phyloP scores from a whole-genome alignment of 1,140 invertebrate genomes.

The Penaeus indicus region DNA sequence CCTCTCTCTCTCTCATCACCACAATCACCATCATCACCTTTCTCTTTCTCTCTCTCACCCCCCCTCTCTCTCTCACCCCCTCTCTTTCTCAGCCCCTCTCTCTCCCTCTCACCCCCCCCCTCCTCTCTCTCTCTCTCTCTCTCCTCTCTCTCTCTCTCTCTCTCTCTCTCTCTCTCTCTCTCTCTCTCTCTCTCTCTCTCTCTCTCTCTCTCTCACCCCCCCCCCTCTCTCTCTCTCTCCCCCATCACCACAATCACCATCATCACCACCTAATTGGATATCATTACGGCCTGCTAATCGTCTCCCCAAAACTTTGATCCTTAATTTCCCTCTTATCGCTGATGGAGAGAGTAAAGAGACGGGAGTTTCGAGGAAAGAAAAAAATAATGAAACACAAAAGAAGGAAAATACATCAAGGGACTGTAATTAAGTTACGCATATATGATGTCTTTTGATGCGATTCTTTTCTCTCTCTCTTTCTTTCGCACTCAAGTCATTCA shows the following conservation, averaged over 20 bases:
- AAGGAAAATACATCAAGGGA: not conserved
- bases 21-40: not conserved
- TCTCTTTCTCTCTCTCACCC: not conserved
- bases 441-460: not conserved
- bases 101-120: not conserved
- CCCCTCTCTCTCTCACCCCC: not conserved
- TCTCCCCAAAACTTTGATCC: not conserved
- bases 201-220: too few species aligned
- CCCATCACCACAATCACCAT: not conserved
- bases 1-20: not conserved
- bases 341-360: not conserved
- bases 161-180: too few species aligned
- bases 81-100: not conserved
- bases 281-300: too few species aligned
- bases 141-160: too few species aligned
- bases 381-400: not conserved
- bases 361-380: not conserved
- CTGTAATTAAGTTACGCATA: not conserved
- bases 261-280: not conserved
- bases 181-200: too few species aligned
- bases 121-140: not conserved
- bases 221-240: not conserved
- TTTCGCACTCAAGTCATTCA: not conserved
- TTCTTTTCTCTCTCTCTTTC: constrained; percentile 1
- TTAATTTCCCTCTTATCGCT: not conserved